Evolutionary conservation across 2,113 vertebrate genomes (phyloP), one percentile per base, ranked within the genome.

Genomic region (Nannobrachium achirus): DNA sequence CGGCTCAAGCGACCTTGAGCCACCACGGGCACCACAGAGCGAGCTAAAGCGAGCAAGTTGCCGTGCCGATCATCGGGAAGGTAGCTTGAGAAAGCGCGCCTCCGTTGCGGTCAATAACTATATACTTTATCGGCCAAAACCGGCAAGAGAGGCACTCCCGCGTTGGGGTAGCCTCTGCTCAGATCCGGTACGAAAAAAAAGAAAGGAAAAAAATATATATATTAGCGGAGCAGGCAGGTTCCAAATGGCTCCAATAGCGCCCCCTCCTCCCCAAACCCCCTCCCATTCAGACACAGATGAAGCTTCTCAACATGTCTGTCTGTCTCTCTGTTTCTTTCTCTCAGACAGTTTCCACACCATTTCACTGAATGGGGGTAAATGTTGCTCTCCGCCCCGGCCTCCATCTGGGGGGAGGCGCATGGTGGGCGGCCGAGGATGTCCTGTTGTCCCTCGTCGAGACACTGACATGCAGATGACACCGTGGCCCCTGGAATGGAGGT

Each of bases 271-370:
- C 19, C 9, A 44, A 55, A 3, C 16, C 56, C 44, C 7, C 25
- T 16, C 42, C 74, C 70, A 75, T 86, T 85, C 86, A 80, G 76
- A 78, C 79, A 86, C 78, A 87, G 81, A 89, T 83, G 75, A 82
- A 80, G 85, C 87, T 90, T 87, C 79, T 50, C 76, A 73, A 66
- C 75, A 87, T 86, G 88, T 86, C 86, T 33, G 76, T 52, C 69
- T 58, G 73, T 73, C 63, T 53, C 58, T 77, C 56, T 63, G 25
- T 50, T 75, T 77, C 70, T 56, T 53, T 3, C 41, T 5, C 4
- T 11, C 53, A 13, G 25, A 20, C 39, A 67, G 85, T 88, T 91
- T 91, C 87, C 88, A 84, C 87, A 86, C 81, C 89, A 89, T 89
- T 91, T 91, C 88, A 91, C 87, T 77, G 74, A 86, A 85, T 79